phyloP scores from a whole-genome alignment of 35 echinoderm and acorn worm species.

The Hemicentrotus pulcherrimus region DNA sequence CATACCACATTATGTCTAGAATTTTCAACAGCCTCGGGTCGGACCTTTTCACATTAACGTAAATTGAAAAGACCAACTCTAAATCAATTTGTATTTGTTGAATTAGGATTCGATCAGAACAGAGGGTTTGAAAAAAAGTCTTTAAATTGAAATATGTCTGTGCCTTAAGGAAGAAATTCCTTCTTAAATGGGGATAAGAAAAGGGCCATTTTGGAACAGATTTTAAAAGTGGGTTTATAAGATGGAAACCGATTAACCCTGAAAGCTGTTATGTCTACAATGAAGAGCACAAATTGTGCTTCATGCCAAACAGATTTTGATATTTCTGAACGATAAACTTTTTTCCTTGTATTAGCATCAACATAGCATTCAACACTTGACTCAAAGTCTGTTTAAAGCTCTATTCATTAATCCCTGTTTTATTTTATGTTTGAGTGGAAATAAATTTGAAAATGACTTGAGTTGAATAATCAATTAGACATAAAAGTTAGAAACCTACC shows the following conservation, averaged over 20 bases:
- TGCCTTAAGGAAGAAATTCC: not conserved
- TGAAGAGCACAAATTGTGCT: no score
- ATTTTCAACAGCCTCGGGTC: not conserved
- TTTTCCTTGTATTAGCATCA: no score
- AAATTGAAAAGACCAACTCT: not conserved
- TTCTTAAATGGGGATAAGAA: not conserved
- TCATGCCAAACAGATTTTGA: no score
- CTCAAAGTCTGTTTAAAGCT: no score
- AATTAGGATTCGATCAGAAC: not conserved
- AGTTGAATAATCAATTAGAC: no score
- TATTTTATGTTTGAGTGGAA: no score
- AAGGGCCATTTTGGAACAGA: not conserved
- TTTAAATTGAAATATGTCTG: not conserved
- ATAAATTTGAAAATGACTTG: no score
- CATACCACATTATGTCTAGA: not conserved
- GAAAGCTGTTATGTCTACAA: not conserved
- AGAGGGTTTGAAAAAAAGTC: not conserved
- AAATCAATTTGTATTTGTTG: slow-evolving; percentile 20
- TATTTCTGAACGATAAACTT: no score
- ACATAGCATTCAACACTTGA: no score
- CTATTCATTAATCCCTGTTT: no score
- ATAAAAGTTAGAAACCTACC: no score
- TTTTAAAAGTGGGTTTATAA: not conserved
- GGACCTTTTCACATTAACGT: not conserved
- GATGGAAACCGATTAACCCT: not conserved